phyloP scores from a whole-genome alignment of 2,888 invertebrate species.

The Mythimna ferrago region DNA sequence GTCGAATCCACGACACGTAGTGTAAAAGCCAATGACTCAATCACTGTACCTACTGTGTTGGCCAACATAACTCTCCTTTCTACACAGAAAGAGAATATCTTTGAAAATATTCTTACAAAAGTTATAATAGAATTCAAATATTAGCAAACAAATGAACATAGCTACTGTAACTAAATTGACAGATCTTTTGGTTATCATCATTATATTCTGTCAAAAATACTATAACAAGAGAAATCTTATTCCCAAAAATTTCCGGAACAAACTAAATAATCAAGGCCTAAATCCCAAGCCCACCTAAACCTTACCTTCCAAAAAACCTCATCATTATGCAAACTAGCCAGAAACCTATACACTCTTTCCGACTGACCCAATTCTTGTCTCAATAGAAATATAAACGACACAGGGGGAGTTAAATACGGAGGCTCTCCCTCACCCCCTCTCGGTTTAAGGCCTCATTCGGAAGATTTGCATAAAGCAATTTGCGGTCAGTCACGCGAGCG shows the following conservation, averaged over 20 bases:
- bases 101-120: no score
- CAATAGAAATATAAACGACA: conserved; percentile 60
- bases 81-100: no score
- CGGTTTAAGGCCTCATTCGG: conserved; percentile 51
- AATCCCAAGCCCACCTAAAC: not conserved
- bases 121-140: no score
- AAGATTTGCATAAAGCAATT: conserved; percentile 74
- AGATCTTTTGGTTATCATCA: not conserved
- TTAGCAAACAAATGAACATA: no score
- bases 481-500: conserved; percentile 70
- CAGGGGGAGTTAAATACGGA: not conserved
- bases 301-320: conserved; percentile 4
- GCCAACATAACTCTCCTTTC: no score
- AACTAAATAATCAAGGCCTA: conserved; percentile 4
- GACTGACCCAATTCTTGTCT: conserved; percentile 57
- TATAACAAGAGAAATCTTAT: not conserved
- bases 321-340: conserved; percentile 48
- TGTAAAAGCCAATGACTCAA: no score
- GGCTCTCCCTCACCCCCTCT: not conserved
- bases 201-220: not conserved
- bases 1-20: no score
- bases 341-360: conserved; percentile 42
- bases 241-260: not conserved
- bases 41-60: no score
- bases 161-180: no score